Evolutionary conservation across 2,888 invertebrate genomes (phyloP).

Genomic region (Eupithecia pulchellata): DNA sequence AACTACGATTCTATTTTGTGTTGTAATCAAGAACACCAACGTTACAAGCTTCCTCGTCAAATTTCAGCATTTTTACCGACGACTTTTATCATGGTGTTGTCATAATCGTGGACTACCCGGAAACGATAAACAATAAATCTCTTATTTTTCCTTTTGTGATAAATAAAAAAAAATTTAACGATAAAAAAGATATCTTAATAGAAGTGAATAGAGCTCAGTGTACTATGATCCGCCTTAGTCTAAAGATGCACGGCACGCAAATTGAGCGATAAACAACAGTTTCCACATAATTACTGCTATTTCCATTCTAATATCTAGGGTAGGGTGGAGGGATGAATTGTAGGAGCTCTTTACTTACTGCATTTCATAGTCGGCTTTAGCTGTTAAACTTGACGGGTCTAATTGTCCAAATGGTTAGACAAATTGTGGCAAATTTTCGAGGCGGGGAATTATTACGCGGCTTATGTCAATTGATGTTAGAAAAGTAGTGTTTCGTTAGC

Average conservation of each 20-base stretch:
- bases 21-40: too few species aligned
- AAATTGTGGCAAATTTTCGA: not conserved
- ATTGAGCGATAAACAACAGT: constrained; percentile 41
- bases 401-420: constrained; percentile 17
- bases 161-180: not conserved
- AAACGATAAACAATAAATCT: too few species aligned
- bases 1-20: too few species aligned
- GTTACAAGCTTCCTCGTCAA: not conserved
- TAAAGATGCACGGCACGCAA: constrained; percentile 25
- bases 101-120: not conserved
- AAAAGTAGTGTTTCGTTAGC: not conserved
- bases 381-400: not conserved
- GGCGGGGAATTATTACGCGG: not conserved
- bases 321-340: constrained; percentile 47
- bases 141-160: too few species aligned
- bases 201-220: not conserved
- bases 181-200: not conserved
- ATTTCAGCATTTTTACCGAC: not conserved
- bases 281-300: constrained; percentile 46
- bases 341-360: constrained; percentile 48
- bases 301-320: constrained; percentile 49
- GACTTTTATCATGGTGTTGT: not conserved
- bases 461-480: not conserved
- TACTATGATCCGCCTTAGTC: constrained; percentile 1
- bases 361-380: constrained; percentile 8